Evolutionary conservation across 2,888 invertebrate species (phyloP).

Genomic region (Vesta saturnalis): DNA sequence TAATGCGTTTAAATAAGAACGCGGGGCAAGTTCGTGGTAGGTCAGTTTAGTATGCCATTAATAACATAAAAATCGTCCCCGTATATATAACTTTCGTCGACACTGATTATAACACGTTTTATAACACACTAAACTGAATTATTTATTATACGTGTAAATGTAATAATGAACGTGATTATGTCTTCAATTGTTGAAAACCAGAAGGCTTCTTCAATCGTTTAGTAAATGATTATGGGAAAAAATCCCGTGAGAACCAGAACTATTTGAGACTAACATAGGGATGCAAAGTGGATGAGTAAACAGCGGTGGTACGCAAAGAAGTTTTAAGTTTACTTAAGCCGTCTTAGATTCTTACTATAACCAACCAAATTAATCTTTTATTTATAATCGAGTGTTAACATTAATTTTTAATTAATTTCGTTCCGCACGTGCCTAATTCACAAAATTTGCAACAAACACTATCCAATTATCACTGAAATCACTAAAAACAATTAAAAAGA

Average conservation of each 20-base stretch:
- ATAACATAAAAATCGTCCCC: conserved; percentile 14
- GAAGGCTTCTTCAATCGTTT: too few species aligned
- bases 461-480: conserved; percentile 31
- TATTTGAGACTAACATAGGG: conserved; percentile 56
- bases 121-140: conserved; percentile 37
- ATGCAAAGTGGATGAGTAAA: conserved; percentile 61
- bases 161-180: conserved; percentile 16
- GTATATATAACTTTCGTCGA: conserved; percentile 30
- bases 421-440: neutral
- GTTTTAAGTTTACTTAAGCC: conserved; percentile 45
- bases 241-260: conserved; percentile 37
- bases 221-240: conserved; percentile 12
- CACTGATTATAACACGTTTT: conserved; percentile 34
- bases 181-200: neutral
- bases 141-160: neutral
- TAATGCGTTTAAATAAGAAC: neutral
- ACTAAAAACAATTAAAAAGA: conserved; percentile 7
- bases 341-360: conserved; percentile 26
- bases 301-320: conserved; percentile 53
- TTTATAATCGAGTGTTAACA: neutral
- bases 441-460: conserved; percentile 14
- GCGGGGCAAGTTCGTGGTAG: conserved; percentile 27
- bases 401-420: conserved; percentile 1
- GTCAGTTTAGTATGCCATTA: conserved; percentile 38
- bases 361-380: conserved; percentile 33